Evolutionary conservation across 2,888 invertebrate species (phyloP), one percentile per base, ranked within the genome.

Genomic region (Nomada fabriciana): DNA sequence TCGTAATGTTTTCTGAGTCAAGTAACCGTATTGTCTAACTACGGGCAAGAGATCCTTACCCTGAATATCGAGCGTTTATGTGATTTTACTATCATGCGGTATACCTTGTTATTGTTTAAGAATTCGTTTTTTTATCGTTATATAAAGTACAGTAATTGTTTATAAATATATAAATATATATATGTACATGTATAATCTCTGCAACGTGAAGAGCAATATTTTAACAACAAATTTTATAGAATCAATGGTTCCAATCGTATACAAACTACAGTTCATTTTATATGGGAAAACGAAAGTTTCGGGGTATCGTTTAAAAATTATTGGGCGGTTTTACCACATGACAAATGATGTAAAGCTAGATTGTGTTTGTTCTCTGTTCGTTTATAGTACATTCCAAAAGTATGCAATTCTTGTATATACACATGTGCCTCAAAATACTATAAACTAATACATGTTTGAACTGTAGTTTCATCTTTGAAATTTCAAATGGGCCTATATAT

Each of bases 51-150:
- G 47, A 73, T 68, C 65, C 52, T 78, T 76, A 70, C 83, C 87
- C 83, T 76, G 86, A 76, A 83, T 80, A 88, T 88, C 87, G 84
- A 90, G 84, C 86, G 75, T 79, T 89, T 88, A 89, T 91, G 91
- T 91, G 91, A 91, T 92, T 90, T 89, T 90, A 91, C 90, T 90
- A 91, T 89, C 91, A 90, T 90, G 87, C 89, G 91, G 89, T 90
- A 90, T 89, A 89, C 84, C 86, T 92, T 91, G 90, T 92, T 92
- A 92, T 90, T 91, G 89, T 92, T 92, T 90, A 91, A 90, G 89
- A 90, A 89, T 89, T 89, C 89, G 86, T 91, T 90, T 90, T 89
- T 89, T 87, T 87, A 89, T 90, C 88, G 86, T 92, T 91, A 89
- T 82, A 86, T 59, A 87, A 90, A 90, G 88, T 86, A 74, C 89